phyloP scores from a whole-genome alignment of 2,888 invertebrate species.

The Lasioglossum malachurum region DNA sequence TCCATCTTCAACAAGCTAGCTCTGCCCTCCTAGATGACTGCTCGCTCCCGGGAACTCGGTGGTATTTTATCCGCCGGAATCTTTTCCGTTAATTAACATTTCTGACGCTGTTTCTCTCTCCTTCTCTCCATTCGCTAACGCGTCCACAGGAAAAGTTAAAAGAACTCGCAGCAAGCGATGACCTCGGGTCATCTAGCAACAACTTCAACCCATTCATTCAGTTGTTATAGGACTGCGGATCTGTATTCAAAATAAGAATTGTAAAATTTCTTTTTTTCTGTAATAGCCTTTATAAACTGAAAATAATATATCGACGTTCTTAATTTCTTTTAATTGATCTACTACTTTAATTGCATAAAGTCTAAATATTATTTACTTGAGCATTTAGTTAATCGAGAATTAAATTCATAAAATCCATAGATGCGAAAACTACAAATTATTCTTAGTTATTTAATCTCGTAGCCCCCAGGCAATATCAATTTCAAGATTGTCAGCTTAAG shows the following conservation, averaged over 20 bases:
- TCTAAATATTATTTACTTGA: background rate
- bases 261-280: background rate
- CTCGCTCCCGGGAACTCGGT: slow-evolving; percentile 9
- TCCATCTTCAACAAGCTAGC: slow-evolving; percentile 46
- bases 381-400: background rate
- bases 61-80: slow-evolving; percentile 47
- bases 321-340: background rate
- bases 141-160: background rate
- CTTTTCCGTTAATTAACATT: slow-evolving; percentile 53
- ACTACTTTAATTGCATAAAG: background rate
- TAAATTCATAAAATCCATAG: too few relatives aligned
- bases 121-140: background rate
- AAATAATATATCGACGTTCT: background rate
- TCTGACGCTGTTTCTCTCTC: background rate
- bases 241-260: background rate
- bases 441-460: too few relatives aligned
- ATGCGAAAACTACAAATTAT: too few relatives aligned
- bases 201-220: background rate
- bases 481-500: background rate
- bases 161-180: background rate
- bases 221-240: background rate
- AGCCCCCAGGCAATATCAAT: too few relatives aligned
- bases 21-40: slow-evolving; percentile 6
- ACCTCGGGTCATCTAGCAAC: background rate
- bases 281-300: background rate